Evolutionary conservation across 64 coral and sea anemone species (phyloP), one percentile per base, ranked within the genome.

Genomic region (Astreopora myriophthalma): DNA sequence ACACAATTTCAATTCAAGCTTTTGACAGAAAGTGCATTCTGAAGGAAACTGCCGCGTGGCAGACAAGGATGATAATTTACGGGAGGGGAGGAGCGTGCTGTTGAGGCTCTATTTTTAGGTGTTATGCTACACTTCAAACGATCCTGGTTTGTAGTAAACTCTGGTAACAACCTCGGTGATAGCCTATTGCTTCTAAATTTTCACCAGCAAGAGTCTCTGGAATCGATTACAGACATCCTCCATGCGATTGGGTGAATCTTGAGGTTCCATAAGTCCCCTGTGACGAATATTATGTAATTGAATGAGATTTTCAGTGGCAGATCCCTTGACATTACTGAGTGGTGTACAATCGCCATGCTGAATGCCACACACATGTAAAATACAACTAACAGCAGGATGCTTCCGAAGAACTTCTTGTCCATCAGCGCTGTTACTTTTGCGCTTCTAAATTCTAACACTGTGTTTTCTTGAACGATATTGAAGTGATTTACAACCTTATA

Each of bases 141-240:
- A 68, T 78, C 32, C 11, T 60, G 29, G 73, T 89, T 89, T 63
- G 70, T 91, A 0, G 76, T 91, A 36, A 91, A 91, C 24, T 68
- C 28, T 81, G 89, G 37, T 91, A 91, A 51, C 89, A 91, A 8
- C 61, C 60, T 68, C 89, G 48, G 52, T 89, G 87, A 36, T 65
- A 74, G 20, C 85, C 85, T 14, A 67, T 32, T 28, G 27, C 27
- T 87, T 87, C 37, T 34, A 89, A 20, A 82, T 91, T 42, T 46
- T 4, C 42, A 60, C 34, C 58, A 23, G 6, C 34, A 19, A 82
- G 22, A 71, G n/a, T 48, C 8, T 80, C 64, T 30, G 89, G 61
- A 51, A 91, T 91, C 67, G 32, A 49, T 33, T 12, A 40, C 89
- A 91, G 13, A 91, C 29, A 69, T 81, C 75, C 31, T 91, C 75